Conservation (phyloP, 2,888 invertebrate genomes). For the Pachycephus smyrnensis region DNA sequence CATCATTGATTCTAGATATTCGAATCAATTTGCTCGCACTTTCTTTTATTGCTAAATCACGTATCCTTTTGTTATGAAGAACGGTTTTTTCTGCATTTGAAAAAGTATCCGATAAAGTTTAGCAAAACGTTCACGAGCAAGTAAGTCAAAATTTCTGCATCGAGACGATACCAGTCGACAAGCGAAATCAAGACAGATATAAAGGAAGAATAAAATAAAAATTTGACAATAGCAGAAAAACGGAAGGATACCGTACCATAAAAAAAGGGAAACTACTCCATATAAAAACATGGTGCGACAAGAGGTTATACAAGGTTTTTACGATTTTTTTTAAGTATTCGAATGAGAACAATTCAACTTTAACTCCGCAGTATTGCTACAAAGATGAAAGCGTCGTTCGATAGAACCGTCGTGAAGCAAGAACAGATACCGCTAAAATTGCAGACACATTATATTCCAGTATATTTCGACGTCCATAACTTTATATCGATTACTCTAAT, state of each 20-base stretch:
- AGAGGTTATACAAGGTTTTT: neutral
- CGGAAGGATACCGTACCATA: neutral
- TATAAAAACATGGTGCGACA: neutral
- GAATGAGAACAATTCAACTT: neutral
- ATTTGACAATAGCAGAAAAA: neutral
- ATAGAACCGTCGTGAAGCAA: neutral
- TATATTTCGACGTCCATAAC: neutral
- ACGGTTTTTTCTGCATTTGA: neutral
- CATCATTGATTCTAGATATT: neutral
- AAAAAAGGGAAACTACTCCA: neutral
- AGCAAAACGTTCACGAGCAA: neutral
- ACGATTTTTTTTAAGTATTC: neutral
- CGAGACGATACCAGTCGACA: neutral
- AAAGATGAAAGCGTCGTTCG: neutral
- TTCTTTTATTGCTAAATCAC: neutral
- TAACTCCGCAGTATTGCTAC: neutral
- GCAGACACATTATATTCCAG: neutral
- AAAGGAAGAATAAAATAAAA: neutral
- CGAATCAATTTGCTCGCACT: neutral
- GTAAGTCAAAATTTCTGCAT: neutral
- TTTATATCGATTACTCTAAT: neutral
- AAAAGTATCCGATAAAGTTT: neutral
- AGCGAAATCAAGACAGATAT: neutral
- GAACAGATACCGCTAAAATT: neutral
- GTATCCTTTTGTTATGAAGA: neutral